phyloP scores from a whole-genome alignment of 2,888 invertebrate species.

The Pycnomerus fuliginosus region DNA sequence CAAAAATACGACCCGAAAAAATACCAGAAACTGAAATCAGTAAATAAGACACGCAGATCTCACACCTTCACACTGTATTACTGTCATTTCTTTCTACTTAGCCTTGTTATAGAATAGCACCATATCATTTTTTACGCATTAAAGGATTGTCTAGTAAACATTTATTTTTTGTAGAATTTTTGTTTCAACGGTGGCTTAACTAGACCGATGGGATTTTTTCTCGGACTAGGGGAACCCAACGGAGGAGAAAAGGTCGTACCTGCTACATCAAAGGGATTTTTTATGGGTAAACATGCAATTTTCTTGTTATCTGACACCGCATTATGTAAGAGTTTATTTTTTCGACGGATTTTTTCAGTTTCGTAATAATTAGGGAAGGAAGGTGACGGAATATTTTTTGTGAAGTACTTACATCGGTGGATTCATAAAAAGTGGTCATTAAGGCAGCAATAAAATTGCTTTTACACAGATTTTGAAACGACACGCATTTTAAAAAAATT shows the following conservation, averaged over 20 bases:
- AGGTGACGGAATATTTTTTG: too few relatives aligned
- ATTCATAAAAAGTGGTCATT: too few relatives aligned
- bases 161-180: conserved; percentile 6
- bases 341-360: neutral
- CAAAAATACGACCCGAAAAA: neutral
- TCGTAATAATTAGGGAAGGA: too few relatives aligned
- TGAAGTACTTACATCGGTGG: too few relatives aligned
- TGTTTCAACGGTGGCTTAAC: conserved; percentile 5
- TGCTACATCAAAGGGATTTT: conserved; percentile 6
- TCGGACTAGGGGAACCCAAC: neutral
- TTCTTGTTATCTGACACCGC: conserved; percentile 1
- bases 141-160: conserved; percentile 23
- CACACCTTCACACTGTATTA: conserved; percentile 41
- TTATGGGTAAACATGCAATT: conserved; percentile 13
- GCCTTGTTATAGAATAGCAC: conserved; percentile 30
- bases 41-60: conserved; percentile 31
- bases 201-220: conserved; percentile 12
- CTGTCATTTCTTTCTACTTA: conserved; percentile 47
- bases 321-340: conserved; percentile 3
- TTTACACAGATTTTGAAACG: too few relatives aligned
- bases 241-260: conserved; percentile 10
- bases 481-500: too few relatives aligned
- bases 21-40: conserved; percentile 6
- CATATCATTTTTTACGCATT: conserved; percentile 35
- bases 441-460: too few relatives aligned